Percentiles rank a stretch among this genome's conserved stretches.
Conservation (phyloP, 2,888 invertebrate genomes). For the Achlya flavicornis region DNA sequence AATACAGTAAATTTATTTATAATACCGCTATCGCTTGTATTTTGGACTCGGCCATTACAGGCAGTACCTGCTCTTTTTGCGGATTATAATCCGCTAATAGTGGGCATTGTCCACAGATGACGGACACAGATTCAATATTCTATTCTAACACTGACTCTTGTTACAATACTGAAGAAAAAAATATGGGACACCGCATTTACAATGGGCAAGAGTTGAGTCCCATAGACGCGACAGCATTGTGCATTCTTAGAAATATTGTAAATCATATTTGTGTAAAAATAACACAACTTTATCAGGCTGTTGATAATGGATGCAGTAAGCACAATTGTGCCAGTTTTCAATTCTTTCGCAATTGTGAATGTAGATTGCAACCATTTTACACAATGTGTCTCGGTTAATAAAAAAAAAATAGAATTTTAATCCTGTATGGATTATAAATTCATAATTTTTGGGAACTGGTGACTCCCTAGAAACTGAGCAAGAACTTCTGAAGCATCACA, state of each 20-base stretch:
- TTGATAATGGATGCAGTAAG: conserved; percentile 32
- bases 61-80: conserved; percentile 80
- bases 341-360: conserved; percentile 59
- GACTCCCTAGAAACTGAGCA: background rate
- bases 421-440: conserved; percentile 42
- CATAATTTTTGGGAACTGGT: conserved; percentile 48
- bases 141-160: conserved; percentile 51
- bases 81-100: conserved; percentile 80
- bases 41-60: conserved; percentile 18
- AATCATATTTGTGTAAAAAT: conserved; percentile 73
- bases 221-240: conserved; percentile 44
- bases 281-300: conserved; percentile 53
- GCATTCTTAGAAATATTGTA: conserved; percentile 62
- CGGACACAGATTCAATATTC: conserved; percentile 61
- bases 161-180: conserved; percentile 38
- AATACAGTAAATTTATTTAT: too few species aligned
- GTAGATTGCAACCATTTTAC: conserved; percentile 30
- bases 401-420: conserved; percentile 61
- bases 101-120: conserved; percentile 80
- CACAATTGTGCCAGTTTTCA: conserved; percentile 21
- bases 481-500: background rate
- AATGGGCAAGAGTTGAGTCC: conserved; percentile 74
- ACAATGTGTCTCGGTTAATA: conserved; percentile 51
- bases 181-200: conserved; percentile 42
- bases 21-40: background rate